Conservation (phyloP, 2,113 vertebrate species). For the Pachypanchax playfairii region DNA sequence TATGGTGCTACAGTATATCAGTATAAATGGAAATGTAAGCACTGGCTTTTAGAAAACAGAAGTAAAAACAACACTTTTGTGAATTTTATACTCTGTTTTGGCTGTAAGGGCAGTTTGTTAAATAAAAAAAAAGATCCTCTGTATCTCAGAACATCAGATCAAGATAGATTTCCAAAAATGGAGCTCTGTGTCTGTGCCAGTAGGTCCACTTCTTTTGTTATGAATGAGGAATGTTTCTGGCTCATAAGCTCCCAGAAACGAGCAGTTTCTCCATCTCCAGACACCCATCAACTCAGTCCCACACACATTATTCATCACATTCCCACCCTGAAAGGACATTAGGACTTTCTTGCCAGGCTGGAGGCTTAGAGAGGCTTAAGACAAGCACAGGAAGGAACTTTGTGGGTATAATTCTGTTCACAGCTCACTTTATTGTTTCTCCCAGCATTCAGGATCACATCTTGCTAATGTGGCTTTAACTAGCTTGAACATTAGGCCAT, state of each 20-base stretch:
- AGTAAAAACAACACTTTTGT: conserved; percentile 15
- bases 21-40: conserved; percentile 35
- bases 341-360: conserved; percentile 52
- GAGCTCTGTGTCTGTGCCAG: conserved; percentile 15
- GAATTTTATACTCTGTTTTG: conserved; percentile 11
- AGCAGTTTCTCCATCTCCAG: conserved; percentile 16
- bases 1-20: conserved; percentile 36
- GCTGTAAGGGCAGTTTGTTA: conserved; percentile 4
- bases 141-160: conserved; percentile 30
- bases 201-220: conserved; percentile 28
- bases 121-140: background rate
- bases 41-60: conserved; percentile 15
- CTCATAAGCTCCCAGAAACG: conserved; percentile 3
- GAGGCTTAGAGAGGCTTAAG: conserved; percentile 57
- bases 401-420: conserved; percentile 75
- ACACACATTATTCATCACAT: conserved; percentile 20
- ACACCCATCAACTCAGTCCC: conserved; percentile 13
- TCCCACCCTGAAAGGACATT: conserved; percentile 31
- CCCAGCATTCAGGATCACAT: conserved; percentile 73
- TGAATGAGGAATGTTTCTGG: conserved; percentile 23
- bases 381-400: conserved; percentile 53
- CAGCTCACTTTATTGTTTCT: conserved; percentile 78
- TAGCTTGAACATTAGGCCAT: conserved; percentile 48
- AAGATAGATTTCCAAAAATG: conserved; percentile 24
- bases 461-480: conserved; percentile 72